Base-by-base conservation (phyloP, 2,113 vertebrate genomes). In the Microcebus griseorufus region DNA sequence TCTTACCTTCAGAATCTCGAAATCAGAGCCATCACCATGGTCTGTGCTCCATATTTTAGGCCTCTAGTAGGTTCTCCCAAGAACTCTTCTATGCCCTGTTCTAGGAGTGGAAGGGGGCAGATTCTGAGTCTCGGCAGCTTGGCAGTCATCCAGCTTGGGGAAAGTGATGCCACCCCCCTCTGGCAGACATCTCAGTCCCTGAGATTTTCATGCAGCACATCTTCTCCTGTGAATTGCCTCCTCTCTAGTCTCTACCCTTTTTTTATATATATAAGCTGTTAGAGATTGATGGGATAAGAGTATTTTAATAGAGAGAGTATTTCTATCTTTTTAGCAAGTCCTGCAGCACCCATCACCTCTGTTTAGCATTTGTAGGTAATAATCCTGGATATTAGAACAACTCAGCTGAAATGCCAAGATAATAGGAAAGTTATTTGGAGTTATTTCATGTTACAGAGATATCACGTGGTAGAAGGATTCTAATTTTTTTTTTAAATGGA, bases 261-360 rank as follows among this genome's bases (percentile, higher is more conserved):
- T 82, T 39, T 20, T 69, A 12, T 80, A 45, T 45, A 48, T 45
- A 48, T 34, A 55, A 78, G 10, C 32, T 93, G 25, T 55, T 75
- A 83, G 62, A 81, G n/a, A 58, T 11, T 86, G 45, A 85, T 45
- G 39, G 8, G 13, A 13, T 78, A 65, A 78, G 48, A 86, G 42
- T 70, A 34, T 53, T 53, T 76, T 76, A n/a, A n/a, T n/a, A 76
- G 14, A 53, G 48, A 51, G 48, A 20, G 51, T 45, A 29, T 83
- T 91, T 95, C 37, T 62, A 6, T 51, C 25, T 75, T 90, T n/a
- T 90, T n/a, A 89, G 29, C 73, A 93, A 88, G 48, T 90, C 64
- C 25, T 72, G 18, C 60, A 83, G 42, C 64, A 7, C 34, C 51
- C 29, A 62, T 37, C 9, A 58, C 25, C 60, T 93, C 39, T 53